These are phyloP conservation scores for Epinotia ramella DNA, from an alignment of 2,888 invertebrate species.

Conservation along the genomic window DNA sequence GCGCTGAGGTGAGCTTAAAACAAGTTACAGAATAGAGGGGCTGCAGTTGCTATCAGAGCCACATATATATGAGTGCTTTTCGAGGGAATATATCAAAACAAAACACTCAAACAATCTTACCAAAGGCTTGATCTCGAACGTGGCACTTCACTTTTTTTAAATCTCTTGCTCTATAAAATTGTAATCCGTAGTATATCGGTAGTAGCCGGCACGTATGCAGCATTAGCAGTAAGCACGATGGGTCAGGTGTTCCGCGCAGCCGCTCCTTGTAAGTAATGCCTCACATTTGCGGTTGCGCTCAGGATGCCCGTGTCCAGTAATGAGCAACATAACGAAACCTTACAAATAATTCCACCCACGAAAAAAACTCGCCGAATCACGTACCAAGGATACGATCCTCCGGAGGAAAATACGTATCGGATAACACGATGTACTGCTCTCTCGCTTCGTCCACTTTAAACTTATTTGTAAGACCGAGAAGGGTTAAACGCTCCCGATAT, in stretches of 20 bases:
- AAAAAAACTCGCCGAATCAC: constrained; percentile 84
- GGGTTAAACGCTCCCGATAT: constrained; percentile 65
- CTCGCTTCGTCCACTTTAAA: constrained; percentile 59
- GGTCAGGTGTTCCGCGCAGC: constrained; percentile 71
- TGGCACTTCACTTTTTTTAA: not conserved
- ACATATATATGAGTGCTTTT: not conserved
- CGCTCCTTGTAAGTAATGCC: constrained; percentile 67
- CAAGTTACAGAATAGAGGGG: no score
- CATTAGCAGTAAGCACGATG: constrained; percentile 61
- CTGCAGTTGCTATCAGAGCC: not conserved
- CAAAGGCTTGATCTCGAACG: not conserved
- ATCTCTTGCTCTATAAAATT: constrained; percentile 13
- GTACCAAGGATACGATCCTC: constrained; percentile 75
- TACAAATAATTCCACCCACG: constrained; percentile 84
- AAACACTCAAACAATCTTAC: not conserved
- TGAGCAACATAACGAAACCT: constrained; percentile 85
- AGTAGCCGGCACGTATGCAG: constrained; percentile 62
- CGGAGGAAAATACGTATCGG: constrained; percentile 83
- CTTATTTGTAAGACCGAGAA: constrained; percentile 60
- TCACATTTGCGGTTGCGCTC: constrained; percentile 82
- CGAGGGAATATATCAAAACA: not conserved
- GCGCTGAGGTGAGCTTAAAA: no score
- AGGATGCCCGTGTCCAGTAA: constrained; percentile 83
- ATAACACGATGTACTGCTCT: constrained; percentile 69
- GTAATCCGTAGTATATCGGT: constrained; percentile 18